Conservation (phyloP, 2,797 vertebrate species). For the Echeneis naucrates region DNA sequence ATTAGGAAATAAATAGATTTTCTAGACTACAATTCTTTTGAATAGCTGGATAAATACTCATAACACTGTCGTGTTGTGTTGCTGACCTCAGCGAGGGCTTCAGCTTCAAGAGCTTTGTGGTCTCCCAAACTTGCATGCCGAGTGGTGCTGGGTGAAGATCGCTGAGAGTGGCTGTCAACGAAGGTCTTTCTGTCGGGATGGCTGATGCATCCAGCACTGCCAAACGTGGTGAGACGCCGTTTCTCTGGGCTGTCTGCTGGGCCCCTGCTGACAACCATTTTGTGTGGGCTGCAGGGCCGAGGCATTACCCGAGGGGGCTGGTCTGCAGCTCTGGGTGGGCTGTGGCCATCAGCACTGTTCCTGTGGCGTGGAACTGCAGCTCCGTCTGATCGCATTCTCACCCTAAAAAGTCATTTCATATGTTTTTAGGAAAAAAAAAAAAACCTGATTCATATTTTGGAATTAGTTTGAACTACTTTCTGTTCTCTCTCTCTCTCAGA, state of each 20-base stretch:
- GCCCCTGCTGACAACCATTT: slow-evolving; percentile 86
- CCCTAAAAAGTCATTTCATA: slow-evolving; percentile 73
- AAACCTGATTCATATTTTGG: not conserved
- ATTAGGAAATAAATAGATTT: not conserved
- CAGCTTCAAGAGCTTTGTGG: slow-evolving; percentile 94
- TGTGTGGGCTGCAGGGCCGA: slow-evolving; percentile 94
- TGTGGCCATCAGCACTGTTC: slow-evolving; percentile 89
- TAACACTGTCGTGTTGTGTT: not conserved
- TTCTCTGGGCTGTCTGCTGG: slow-evolving; percentile 92
- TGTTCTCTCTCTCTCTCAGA: not conserved
- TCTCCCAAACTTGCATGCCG: slow-evolving; percentile 93
- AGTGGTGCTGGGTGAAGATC: slow-evolving; percentile 86
- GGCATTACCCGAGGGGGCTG: slow-evolving; percentile 90
- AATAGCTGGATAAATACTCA: not conserved
- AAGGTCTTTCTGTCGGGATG: slow-evolving; percentile 90
- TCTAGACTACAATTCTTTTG: not conserved
- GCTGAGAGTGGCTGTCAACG: slow-evolving; percentile 85
- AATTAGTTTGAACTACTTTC: not conserved
- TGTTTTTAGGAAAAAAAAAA: not conserved
- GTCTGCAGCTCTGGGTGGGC: slow-evolving; percentile 87
- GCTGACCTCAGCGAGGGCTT: slow-evolving; percentile 90
- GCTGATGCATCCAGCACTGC: slow-evolving; percentile 90
- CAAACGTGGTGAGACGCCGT: slow-evolving; percentile 91
- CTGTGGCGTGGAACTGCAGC: slow-evolving; percentile 90
- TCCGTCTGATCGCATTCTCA: slow-evolving; percentile 92